These are phyloP conservation scores for Heliconius eleuchia DNA, from an alignment of 1,140 invertebrate genomes.

Conservation along the genomic window DNA sequence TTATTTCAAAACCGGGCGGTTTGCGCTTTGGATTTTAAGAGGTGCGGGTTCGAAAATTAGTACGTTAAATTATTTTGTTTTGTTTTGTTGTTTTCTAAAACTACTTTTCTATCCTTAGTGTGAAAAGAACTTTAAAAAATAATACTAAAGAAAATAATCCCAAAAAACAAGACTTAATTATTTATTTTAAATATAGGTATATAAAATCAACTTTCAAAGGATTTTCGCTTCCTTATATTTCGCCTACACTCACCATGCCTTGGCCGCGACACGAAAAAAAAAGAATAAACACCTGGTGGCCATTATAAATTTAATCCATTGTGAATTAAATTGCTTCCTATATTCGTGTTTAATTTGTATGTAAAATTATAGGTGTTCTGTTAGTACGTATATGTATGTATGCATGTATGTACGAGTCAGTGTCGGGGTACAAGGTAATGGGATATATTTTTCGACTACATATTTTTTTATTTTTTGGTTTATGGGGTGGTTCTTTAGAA, in stretches of 20 bases:
- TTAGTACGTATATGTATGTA: background rate
- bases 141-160: too few species aligned
- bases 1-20: background rate
- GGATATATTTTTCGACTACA: background rate
- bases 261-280: constrained; percentile 31
- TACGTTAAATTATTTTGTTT: too few species aligned
- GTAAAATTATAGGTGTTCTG: constrained; percentile 27
- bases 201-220: constrained; percentile 6
- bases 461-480: background rate
- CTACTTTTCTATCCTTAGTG: too few species aligned
- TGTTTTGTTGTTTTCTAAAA: too few species aligned
- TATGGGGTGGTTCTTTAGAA: too few species aligned
- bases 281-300: constrained; percentile 40
- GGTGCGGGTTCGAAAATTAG: too few species aligned
- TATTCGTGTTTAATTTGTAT: constrained; percentile 43
- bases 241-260: constrained; percentile 33
- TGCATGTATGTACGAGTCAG: background rate
- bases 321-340: constrained; percentile 58
- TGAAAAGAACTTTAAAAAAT: too few species aligned
- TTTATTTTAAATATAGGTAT: constrained; percentile 2
- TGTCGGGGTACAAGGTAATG: background rate
- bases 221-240: constrained; percentile 29
- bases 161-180: background rate
- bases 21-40: too few species aligned
- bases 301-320: constrained; percentile 51